phyloP scores from a whole-genome alignment of 30 jellyfish, hydroid and myxozoan species.

The Aurelia coerulea region DNA sequence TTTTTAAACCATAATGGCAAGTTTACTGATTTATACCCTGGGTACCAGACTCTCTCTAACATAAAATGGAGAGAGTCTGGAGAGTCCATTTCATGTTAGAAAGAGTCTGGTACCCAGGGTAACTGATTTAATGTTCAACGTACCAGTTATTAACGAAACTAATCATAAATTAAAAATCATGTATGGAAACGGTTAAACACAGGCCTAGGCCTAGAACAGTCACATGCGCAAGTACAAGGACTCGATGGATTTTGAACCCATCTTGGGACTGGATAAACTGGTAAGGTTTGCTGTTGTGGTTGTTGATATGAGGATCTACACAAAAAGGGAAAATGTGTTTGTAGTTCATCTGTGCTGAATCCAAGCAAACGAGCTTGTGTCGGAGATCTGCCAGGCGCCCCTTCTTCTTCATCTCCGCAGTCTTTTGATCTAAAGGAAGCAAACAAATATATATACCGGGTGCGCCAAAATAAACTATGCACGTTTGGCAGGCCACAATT shows the following conservation, averaged over 20 bases:
- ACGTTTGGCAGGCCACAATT: too few relatives aligned
- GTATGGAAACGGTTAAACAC: background rate
- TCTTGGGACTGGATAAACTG: conserved; percentile 61
- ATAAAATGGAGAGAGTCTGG: too few relatives aligned
- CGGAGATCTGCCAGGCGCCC: conserved; percentile 30
- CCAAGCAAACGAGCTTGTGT: conserved; percentile 37
- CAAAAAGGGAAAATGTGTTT: conserved; percentile 67
- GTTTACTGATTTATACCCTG: too few relatives aligned
- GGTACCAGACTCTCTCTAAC: too few relatives aligned
- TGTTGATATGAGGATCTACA: conserved; percentile 56
- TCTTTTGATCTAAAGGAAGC: conserved; percentile 46
- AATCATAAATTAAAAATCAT: background rate
- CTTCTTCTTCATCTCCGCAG: conserved; percentile 40
- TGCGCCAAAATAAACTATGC: too few relatives aligned
- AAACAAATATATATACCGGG: background rate
- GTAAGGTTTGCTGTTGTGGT: conserved; percentile 29
- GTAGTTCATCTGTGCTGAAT: conserved; percentile 79
- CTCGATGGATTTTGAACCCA: conserved; percentile 61
- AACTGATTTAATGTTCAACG: too few relatives aligned
- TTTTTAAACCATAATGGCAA: too few relatives aligned
- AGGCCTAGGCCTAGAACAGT: conserved; percentile 43
- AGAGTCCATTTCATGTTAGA: too few relatives aligned
- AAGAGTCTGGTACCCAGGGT: too few relatives aligned
- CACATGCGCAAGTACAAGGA: conserved; percentile 59
- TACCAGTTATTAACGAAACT: too few relatives aligned